Percentiles rank a stretch among this genome's conserved stretches.
Conservation (phyloP, 1,140 invertebrate genomes). For the Vanessa atalanta region DNA sequence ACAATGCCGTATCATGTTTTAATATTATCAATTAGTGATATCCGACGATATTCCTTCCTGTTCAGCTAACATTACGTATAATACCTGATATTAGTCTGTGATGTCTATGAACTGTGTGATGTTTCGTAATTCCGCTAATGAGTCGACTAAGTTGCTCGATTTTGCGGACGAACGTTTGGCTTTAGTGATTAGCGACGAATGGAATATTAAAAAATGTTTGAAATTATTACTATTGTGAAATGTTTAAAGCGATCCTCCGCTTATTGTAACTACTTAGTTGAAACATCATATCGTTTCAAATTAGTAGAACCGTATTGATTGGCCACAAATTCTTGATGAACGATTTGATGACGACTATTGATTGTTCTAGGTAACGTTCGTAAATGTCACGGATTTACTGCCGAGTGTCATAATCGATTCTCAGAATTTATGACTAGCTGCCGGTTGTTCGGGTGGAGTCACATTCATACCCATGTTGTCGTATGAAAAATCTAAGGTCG, state of each 20-base stretch:
- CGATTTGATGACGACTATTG: not conserved
- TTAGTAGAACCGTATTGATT: not conserved
- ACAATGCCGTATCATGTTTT: no score
- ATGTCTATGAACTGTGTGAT: constrained; percentile 31
- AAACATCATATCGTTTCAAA: no score
- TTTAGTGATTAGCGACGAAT: not conserved
- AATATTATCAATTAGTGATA: no score
- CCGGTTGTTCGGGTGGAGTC: constrained; percentile 80
- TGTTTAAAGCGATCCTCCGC: no score
- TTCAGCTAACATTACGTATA: not conserved
- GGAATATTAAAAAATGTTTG: not conserved
- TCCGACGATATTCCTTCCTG: not conserved
- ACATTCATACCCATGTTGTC: constrained; percentile 85
- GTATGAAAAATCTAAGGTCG: constrained; percentile 85
- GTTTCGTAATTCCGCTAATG: constrained; percentile 18
- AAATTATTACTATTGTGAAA: not conserved
- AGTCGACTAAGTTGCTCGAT: constrained; percentile 18
- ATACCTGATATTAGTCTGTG: constrained; percentile 28
- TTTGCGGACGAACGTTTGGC: not conserved
- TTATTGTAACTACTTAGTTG: not conserved
- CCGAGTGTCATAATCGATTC: constrained; percentile 44
- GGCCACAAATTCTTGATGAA: not conserved
- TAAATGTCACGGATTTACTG: constrained; percentile 37
- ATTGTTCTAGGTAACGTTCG: constrained; percentile 21
- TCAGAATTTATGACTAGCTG: constrained; percentile 68